These are phyloP conservation scores for Hiodon alosoides DNA, from an alignment of 2,113 vertebrate species.

Conservation along the genomic window DNA sequence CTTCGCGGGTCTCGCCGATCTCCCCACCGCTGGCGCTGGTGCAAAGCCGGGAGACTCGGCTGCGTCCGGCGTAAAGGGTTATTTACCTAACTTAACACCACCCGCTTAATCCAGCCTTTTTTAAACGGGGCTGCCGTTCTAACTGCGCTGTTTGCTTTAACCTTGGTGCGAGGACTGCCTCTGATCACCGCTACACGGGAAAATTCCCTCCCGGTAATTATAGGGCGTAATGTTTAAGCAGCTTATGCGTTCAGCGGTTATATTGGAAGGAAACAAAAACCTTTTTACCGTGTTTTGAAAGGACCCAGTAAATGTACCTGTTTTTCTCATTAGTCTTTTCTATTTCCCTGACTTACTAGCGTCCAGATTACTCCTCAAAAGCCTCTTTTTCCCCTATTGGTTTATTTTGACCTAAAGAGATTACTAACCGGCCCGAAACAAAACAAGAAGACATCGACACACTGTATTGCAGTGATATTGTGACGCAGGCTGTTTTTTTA, in stretches of 20 bases:
- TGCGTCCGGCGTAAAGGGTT: conserved; percentile 1
- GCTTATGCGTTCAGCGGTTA: conserved; percentile 53
- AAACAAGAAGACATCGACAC: conserved; percentile 22
- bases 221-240: conserved; percentile 50
- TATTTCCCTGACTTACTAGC: conserved; percentile 26
- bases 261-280: conserved; percentile 55
- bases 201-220: conserved; percentile 53
- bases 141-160: background rate
- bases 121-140: background rate
- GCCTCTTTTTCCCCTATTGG: conserved; percentile 37
- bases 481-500: background rate
- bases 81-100: background rate
- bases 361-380: conserved; percentile 28
- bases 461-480: conserved; percentile 12
- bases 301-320: conserved; percentile 43
- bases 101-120: background rate
- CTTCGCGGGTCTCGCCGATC: background rate
- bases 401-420: conserved; percentile 39
- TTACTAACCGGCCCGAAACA: conserved; percentile 33
- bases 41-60: background rate
- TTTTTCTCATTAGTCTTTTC: conserved; percentile 36
- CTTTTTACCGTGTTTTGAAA: conserved; percentile 55
- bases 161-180: conserved; percentile 28
- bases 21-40: background rate
- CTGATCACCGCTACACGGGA: conserved; percentile 7